These are phyloP conservation scores for Mercenaria mercenaria DNA, from an alignment of 1,140 invertebrate species.

Conservation along the genomic window DNA sequence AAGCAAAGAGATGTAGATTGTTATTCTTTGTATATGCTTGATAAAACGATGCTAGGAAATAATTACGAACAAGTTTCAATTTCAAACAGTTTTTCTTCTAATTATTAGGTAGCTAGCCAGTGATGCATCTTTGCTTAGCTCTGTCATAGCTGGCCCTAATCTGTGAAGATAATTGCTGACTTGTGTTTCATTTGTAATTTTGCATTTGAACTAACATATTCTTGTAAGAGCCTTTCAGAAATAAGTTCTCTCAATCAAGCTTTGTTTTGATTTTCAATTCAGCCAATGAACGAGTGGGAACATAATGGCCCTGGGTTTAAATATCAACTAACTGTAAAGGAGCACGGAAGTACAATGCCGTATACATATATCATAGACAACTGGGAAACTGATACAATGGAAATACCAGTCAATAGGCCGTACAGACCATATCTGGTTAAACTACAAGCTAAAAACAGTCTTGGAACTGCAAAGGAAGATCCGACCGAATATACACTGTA, in stretches of 20 bases:
- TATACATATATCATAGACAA: conserved; percentile 68
- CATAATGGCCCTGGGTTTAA: conserved; percentile 98
- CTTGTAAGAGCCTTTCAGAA: too few relatives aligned
- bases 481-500: conserved; percentile 31
- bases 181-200: too few relatives aligned
- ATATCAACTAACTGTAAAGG: conserved; percentile 95
- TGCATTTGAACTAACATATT: too few relatives aligned
- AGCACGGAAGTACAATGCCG: conserved; percentile 83
- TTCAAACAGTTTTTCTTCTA: neutral
- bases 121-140: too few relatives aligned
- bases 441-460: conserved; percentile 95
- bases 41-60: too few relatives aligned
- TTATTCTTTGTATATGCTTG: too few relatives aligned
- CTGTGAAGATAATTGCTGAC: too few relatives aligned
- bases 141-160: too few relatives aligned
- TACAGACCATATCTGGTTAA: conserved; percentile 96
- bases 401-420: conserved; percentile 86
- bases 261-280: conserved; percentile 59
- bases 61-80: neutral
- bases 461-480: conserved; percentile 42
- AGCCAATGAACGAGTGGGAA: conserved; percentile 97
- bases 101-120: too few relatives aligned
- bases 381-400: conserved; percentile 66
- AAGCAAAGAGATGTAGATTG: too few relatives aligned
- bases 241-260: too few relatives aligned